Percentiles rank a stretch among this genome's conserved stretches.
Evolutionary conservation across 2,888 invertebrate genomes (phyloP).

Genomic region (Temnothorax unifasciatus): DNA sequence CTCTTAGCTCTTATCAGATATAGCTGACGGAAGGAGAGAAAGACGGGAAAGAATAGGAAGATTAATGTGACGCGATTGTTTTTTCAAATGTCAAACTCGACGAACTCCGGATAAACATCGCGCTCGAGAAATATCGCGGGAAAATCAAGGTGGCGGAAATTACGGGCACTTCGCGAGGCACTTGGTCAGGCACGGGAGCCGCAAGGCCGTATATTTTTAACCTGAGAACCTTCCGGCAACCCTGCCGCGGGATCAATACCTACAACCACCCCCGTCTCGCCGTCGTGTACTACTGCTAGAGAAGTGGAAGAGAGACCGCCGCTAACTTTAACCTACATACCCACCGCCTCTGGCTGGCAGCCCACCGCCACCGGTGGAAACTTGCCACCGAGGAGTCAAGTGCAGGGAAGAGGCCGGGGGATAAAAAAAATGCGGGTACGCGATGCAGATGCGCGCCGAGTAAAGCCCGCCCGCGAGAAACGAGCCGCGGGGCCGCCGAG

Average conservation of each 20-base stretch:
- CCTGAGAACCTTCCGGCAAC: slow-evolving; percentile 79
- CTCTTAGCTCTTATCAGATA: neutral
- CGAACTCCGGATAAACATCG: slow-evolving; percentile 13
- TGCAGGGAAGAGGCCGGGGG: slow-evolving; percentile 58
- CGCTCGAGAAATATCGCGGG: slow-evolving; percentile 60
- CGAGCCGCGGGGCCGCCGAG: neutral
- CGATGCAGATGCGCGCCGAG: slow-evolving; percentile 40
- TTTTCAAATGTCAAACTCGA: slow-evolving; percentile 9
- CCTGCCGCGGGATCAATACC: slow-evolving; percentile 79
- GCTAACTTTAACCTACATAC: slow-evolving; percentile 76
- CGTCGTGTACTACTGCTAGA: slow-evolving; percentile 69
- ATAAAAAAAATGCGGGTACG: slow-evolving; percentile 57
- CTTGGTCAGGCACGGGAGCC: slow-evolving; percentile 65
- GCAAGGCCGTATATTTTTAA: slow-evolving; percentile 82
- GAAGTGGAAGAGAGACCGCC: slow-evolving; percentile 69
- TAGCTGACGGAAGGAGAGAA: neutral
- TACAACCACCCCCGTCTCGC: slow-evolving; percentile 69
- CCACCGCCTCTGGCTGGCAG: slow-evolving; percentile 51
- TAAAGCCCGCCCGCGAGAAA: slow-evolving; percentile 23
- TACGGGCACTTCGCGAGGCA: slow-evolving; percentile 69
- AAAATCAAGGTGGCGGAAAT: slow-evolving; percentile 70
- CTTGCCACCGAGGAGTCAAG: slow-evolving; percentile 60
- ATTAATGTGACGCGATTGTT: neutral
- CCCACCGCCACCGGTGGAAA: slow-evolving; percentile 44
- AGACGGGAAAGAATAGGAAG: neutral